These are phyloP conservation scores for Picathartes gymnocephalus DNA, from an alignment of 2,113 vertebrate genomes.

Conservation along the genomic window DNA sequence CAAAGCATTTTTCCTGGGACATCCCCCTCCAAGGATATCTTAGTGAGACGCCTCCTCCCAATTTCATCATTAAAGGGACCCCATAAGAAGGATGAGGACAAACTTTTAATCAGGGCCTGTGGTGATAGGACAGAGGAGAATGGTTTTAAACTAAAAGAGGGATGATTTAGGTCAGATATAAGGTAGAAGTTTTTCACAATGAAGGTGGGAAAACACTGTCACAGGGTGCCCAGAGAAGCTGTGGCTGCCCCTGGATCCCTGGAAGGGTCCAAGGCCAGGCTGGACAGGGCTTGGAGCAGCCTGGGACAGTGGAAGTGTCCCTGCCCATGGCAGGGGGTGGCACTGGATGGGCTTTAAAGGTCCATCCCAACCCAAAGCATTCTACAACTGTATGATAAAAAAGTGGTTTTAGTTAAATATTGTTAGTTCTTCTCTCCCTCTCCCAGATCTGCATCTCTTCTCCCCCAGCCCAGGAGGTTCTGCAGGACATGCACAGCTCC, in stretches of 20 bases:
- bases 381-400: background rate
- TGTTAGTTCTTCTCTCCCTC: background rate
- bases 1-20: background rate
- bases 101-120: background rate
- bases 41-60: background rate
- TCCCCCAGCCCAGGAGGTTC: background rate
- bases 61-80: background rate
- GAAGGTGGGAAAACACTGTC: background rate
- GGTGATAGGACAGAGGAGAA: background rate
- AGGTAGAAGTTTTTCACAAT: background rate
- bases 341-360: rapidly evolving
- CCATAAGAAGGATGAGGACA: background rate
- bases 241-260: background rate
- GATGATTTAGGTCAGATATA: background rate
- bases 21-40: background rate
- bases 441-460: background rate
- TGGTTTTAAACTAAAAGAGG: background rate
- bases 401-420: background rate
- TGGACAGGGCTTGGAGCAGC: rapidly evolving
- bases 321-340: background rate
- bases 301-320: background rate
- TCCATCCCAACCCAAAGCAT: background rate
- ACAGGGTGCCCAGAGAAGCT: background rate
- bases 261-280: rapidly evolving
- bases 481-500: background rate